phyloP scores from a whole-genome alignment of 2,797 vertebrate genomes.

The Pelodytes ibericus region DNA sequence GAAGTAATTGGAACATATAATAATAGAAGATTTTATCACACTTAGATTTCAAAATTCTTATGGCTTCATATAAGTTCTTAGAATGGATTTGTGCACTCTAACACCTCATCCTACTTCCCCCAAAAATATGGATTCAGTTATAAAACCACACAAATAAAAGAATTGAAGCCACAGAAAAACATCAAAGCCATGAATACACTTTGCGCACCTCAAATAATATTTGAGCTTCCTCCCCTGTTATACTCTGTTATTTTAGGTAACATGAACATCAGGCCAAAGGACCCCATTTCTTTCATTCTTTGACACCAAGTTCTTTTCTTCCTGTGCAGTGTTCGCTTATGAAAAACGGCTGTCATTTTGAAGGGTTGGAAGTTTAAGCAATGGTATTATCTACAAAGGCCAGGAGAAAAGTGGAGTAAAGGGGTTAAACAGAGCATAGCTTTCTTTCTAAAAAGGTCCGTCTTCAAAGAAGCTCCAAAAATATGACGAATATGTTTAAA shows the following conservation, averaged over 20 bases:
- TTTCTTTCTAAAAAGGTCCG: slow-evolving; percentile 56
- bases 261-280: slow-evolving; percentile 58
- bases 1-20: no score
- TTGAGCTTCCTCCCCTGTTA: slow-evolving; percentile 60
- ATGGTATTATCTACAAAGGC: slow-evolving; percentile 61
- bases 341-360: slow-evolving; percentile 64
- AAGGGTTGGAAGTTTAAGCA: slow-evolving; percentile 63
- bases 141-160: slow-evolving; percentile 54
- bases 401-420: slow-evolving; percentile 56
- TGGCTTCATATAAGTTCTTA: not conserved
- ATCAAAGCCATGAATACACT: slow-evolving; percentile 51
- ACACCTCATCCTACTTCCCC: slow-evolving; percentile 37
- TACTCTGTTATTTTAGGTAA: slow-evolving; percentile 63
- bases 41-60: no score
- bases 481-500: slow-evolving; percentile 36
- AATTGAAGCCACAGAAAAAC: slow-evolving; percentile 50
- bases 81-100: slow-evolving; percentile 27
- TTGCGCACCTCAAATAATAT: slow-evolving; percentile 60
- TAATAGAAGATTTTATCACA: no score
- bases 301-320: slow-evolving; percentile 63
- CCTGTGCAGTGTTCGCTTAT: slow-evolving; percentile 60
- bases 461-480: slow-evolving; percentile 52
- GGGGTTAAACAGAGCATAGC: slow-evolving; percentile 55
- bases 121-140: slow-evolving; percentile 42
- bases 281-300: slow-evolving; percentile 60